phyloP scores from a whole-genome alignment of 2,797 vertebrate genomes.

The Holocentrus rufus region DNA sequence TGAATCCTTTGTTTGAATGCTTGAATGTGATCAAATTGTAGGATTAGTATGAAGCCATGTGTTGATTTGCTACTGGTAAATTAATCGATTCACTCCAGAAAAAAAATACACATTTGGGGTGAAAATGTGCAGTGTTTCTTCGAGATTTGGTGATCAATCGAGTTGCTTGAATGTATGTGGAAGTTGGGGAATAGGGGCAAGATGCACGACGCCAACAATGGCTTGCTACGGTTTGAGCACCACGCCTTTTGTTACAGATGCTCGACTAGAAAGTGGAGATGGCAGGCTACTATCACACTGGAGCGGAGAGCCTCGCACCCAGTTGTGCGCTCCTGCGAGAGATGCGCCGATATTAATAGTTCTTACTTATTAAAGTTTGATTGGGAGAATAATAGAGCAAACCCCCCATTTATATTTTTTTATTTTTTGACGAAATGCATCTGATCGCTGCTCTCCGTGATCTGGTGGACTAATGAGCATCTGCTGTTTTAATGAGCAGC shows the following conservation, averaged over 20 bases:
- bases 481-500: slow-evolving; percentile 77
- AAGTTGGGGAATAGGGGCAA: slow-evolving; percentile 30
- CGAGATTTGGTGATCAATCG: background rate
- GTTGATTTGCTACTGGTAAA: background rate
- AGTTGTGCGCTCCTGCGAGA: background rate
- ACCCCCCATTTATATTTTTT: background rate
- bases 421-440: slow-evolving; percentile 1
- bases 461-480: slow-evolving; percentile 67
- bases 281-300: slow-evolving; percentile 22
- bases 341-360: too few relatives aligned
- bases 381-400: background rate
- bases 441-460: slow-evolving; percentile 42
- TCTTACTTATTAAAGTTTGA: too few relatives aligned
- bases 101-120: too few relatives aligned
- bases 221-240: slow-evolving; percentile 56
- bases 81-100: background rate
- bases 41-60: background rate
- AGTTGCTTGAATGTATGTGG: slow-evolving; percentile 1
- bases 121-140: background rate
- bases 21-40: background rate
- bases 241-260: slow-evolving; percentile 80
- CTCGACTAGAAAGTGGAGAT: slow-evolving; percentile 52
- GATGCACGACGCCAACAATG: slow-evolving; percentile 69
- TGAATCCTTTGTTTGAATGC: slow-evolving; percentile 23
- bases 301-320: background rate